Base-by-base conservation (phyloP, 1,140 invertebrate species). In the Globodera rostochiensis region DNA sequence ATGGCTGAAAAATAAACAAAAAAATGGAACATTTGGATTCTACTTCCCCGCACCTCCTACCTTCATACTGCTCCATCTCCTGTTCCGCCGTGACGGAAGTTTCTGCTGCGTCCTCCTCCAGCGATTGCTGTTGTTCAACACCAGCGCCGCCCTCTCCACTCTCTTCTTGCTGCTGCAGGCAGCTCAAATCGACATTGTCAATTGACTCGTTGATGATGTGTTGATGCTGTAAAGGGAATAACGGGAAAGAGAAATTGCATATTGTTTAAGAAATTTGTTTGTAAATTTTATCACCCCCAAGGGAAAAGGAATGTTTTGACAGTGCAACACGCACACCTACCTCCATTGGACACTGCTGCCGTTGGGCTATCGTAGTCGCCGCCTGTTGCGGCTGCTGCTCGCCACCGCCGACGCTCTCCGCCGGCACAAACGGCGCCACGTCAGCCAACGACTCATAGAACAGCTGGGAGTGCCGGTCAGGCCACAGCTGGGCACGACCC, bases 381-480 rank as follows among this genome's bases (percentile, higher is more conserved):
- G n/a, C 53, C 64, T 50, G 45, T 45, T 80, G 45, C 25, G 25
- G 25, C n/a, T 53, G 71, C 50, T 45, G 45, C 79, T 76, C 67
- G 79, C 73, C 47, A 15, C 9, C 15, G 4, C 57, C 57, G 15
- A 3, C 57, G 57, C 57, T 64, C 1, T 50, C n/a, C n/a, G 69
- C 53, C 47, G 69, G 69, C 53, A 46, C 36, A 74, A 70, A 81
- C n/a, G 60, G 60, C 3, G 67, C 64, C 25, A 81, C 70, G 25
- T 81, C 76, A n/a, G 36, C 95, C 57, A 98, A 90, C 89, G 94
- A 94, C 86, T 96, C 95, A 90, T 99, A 98, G 88, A 98, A 98
- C 73, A 93, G 92, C 89, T 95, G 93, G 0, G 95, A 95, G 89
- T 98, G 96, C 86, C 97, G 95, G 91, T 98, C 96, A 84, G 97